A percentile compares a stretch with the other conserved stretches of the same genome.
phyloP scores from a whole-genome alignment of 2,797 vertebrate genomes.

The Mormyrops boulengeri region DNA sequence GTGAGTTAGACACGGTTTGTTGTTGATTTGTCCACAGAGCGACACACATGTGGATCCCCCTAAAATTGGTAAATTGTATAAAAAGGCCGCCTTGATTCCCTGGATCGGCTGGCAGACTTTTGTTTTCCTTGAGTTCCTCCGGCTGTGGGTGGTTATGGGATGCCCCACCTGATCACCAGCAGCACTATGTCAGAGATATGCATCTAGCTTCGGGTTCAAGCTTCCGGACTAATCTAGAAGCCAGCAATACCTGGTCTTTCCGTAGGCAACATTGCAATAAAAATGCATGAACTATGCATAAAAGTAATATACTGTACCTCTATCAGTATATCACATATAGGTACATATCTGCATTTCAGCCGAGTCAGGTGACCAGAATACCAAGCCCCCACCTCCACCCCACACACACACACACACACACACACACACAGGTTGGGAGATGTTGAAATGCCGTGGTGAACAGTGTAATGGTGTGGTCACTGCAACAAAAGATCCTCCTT shows the following conservation, averaged over 20 bases:
- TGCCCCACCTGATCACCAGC: neutral
- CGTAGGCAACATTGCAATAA: neutral
- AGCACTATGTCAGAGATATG: neutral
- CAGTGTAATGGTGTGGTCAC: neutral
- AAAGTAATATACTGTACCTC: too few relatives aligned
- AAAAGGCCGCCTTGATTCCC: conserved; percentile 15
- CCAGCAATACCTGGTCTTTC: neutral
- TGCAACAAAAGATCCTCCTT: neutral
- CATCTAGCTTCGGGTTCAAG: neutral
- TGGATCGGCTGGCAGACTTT: neutral
- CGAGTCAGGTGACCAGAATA: too few relatives aligned
- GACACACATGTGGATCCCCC: conserved; percentile 34
- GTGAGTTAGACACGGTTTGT: neutral
- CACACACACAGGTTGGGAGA: neutral
- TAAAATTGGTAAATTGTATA: neutral
- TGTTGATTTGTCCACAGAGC: conserved; percentile 47
- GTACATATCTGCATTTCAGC: too few relatives aligned
- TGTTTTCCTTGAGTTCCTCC: neutral
- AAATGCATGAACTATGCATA: neutral
- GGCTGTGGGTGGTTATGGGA: neutral
- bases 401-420: too few relatives aligned
- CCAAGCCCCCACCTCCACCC: neutral
- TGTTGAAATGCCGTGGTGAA: neutral
- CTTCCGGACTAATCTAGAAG: neutral
- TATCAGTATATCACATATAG: too few relatives aligned